Base-by-base conservation (phyloP, 1,140 invertebrate genomes). In the Hylyphantes graminicola region DNA sequence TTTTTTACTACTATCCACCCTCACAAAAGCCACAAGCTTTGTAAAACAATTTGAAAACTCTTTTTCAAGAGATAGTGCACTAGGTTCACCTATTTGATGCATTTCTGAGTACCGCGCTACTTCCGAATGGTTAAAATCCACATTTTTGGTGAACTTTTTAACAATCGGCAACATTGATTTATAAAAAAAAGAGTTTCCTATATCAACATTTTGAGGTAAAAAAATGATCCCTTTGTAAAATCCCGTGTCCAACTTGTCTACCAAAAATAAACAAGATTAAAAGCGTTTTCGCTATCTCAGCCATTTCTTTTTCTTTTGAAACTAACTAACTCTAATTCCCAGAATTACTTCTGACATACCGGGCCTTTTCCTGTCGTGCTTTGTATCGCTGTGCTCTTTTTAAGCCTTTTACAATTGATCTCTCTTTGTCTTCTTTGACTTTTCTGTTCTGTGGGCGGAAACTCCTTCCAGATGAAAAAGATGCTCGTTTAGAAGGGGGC, bases 251-350 rank as follows among this genome's bases (percentile, higher is more conserved):
- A 76, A 65, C 50, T 78, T 78, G 76, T 65, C 63, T 50, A 53
- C 21, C n/a, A 35, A 53, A 64, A 67, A 61, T 67, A 78, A 78
- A 78, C 61, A 78, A 78, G 76, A 78, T 78, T 78, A 78, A 78
- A 35, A 78, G 61, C 76, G 67, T 78, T 78, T 78, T 78, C 65
- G 76, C 76, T 48, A 55, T 59, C 63, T 78, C 63, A 67, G 64
- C 76, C 57, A 35, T 35, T 35, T 35, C 17, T 67, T 65, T 67
- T 78, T n/a, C 51, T 61, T 0, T 78, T 12, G 76, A 78, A 78
- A 78, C 51, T 54, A 78, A 78, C 76, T 67, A 78, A 78, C 76
- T 78, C 61, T 78, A 78, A 78, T 78, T 78, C 76, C 76, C 55
- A 21, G 76, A 67, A 78, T 78, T 78, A 78, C 63, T 78, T 78